These are phyloP conservation scores for Pygathrix nemaeus DNA, from an alignment of 2,113 vertebrate species.

Conservation along the genomic window DNA sequence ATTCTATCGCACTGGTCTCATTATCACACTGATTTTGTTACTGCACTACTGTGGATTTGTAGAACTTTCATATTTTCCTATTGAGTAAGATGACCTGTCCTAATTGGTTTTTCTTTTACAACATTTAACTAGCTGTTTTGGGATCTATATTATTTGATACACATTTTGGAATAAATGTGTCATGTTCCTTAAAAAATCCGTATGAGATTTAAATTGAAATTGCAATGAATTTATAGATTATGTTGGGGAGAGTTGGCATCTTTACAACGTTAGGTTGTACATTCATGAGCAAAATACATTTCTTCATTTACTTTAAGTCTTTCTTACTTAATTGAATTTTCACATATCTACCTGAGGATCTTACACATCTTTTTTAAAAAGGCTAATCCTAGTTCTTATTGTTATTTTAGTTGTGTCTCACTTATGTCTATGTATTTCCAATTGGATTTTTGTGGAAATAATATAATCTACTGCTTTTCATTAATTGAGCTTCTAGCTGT, in stretches of 20 bases:
- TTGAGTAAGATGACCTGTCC: neutral
- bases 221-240: neutral
- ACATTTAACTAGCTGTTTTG: neutral
- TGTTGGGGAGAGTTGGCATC: neutral
- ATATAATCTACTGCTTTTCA: neutral
- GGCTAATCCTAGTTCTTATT: neutral
- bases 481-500: neutral
- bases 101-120: neutral
- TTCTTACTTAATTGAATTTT: neutral
- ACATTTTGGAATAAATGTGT: neutral
- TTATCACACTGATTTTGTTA: neutral
- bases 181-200: neutral
- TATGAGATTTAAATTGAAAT: neutral
- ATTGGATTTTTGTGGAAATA: neutral
- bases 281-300: neutral
- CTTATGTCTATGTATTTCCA: neutral
- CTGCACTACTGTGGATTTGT: neutral
- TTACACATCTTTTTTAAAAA: neutral
- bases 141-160: neutral
- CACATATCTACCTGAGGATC: neutral
- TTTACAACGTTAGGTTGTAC: neutral
- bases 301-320: neutral
- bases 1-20: neutral
- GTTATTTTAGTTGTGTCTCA: neutral
- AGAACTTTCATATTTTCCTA: neutral